A percentile compares a stretch with the other conserved stretches of the same genome.
These are phyloP conservation scores for Scaptomyza tumidula DNA, from an alignment of 2,888 invertebrate genomes.

Conservation along the genomic window DNA sequence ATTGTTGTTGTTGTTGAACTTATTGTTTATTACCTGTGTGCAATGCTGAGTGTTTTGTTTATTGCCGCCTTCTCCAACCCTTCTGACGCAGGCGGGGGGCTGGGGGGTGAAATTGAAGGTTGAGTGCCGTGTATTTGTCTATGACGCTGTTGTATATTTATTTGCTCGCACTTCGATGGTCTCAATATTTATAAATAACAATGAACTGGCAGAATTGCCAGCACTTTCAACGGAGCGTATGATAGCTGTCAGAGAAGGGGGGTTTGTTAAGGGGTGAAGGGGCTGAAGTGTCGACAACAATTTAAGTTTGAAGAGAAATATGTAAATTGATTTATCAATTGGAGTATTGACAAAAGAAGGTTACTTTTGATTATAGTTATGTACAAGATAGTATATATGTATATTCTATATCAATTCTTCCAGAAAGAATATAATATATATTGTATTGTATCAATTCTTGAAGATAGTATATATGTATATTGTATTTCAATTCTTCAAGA, in stretches of 20 bases:
- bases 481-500: too few species aligned
- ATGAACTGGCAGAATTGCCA: conserved; percentile 11
- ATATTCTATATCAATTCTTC: too few species aligned
- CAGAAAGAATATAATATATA: too few species aligned
- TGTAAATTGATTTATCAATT: too few species aligned
- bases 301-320: too few species aligned
- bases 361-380: too few species aligned
- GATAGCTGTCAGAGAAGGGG: neutral
- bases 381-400: too few species aligned
- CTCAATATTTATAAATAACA: conserved; percentile 47
- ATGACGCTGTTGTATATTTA: conserved; percentile 47
- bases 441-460: too few species aligned
- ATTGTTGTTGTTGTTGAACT: conserved; percentile 23
- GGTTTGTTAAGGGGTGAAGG: too few species aligned
- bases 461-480: too few species aligned
- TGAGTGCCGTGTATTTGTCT: conserved; percentile 6
- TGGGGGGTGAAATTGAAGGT: too few species aligned
- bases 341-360: too few species aligned
- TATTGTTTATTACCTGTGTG: conserved; percentile 69
- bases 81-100: neutral
- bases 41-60: conserved; percentile 71
- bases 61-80: conserved; percentile 34
- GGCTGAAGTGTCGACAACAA: neutral
- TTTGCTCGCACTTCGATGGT: conserved; percentile 44
- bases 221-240: neutral